Evolutionary conservation across 2,888 invertebrate genomes (phyloP).

Genomic region (Cerastoderma edule): DNA sequence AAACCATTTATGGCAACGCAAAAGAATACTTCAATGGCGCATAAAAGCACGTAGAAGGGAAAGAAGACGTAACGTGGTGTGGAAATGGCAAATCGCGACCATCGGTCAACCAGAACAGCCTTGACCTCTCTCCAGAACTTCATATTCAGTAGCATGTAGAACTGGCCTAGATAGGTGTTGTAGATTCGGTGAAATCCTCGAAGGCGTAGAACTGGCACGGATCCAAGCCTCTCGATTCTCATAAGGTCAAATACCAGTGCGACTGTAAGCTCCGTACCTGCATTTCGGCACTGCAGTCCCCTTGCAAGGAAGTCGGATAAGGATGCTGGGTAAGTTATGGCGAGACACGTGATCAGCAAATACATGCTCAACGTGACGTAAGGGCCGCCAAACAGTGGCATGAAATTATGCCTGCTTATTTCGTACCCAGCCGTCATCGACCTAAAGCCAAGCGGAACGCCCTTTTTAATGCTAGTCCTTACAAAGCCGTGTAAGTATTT

Average conservation of each 20-base stretch:
- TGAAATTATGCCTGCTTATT: constrained; percentile 48
- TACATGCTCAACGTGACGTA: constrained; percentile 48
- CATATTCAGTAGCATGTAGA: constrained; percentile 55
- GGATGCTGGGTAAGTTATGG: constrained; percentile 42
- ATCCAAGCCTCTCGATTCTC: constrained; percentile 37
- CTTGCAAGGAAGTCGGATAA: constrained; percentile 33
- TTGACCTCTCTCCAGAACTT: constrained; percentile 49
- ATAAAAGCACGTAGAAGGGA: constrained; percentile 41
- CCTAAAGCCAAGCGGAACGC: constrained; percentile 57
- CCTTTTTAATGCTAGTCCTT: constrained; percentile 41
- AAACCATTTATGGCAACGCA: constrained; percentile 45
- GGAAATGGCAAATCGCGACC: background rate
- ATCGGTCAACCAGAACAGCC: constrained; percentile 31
- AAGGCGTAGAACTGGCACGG: constrained; percentile 20
- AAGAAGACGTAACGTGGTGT: background rate
- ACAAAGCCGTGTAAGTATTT: constrained; percentile 39
- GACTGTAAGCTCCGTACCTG: background rate
- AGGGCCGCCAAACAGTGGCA: constrained; percentile 53
- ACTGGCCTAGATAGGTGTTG: constrained; percentile 38
- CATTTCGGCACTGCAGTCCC: constrained; percentile 26
- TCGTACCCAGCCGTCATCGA: constrained; percentile 55
- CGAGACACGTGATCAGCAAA: constrained; percentile 27
- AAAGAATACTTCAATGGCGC: constrained; percentile 38
- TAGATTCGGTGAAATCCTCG: constrained; percentile 45
- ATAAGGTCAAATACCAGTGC: constrained; percentile 6